Conservation (phyloP, 2,888 invertebrate genomes). For the Polyommatus iphigenia region DNA sequence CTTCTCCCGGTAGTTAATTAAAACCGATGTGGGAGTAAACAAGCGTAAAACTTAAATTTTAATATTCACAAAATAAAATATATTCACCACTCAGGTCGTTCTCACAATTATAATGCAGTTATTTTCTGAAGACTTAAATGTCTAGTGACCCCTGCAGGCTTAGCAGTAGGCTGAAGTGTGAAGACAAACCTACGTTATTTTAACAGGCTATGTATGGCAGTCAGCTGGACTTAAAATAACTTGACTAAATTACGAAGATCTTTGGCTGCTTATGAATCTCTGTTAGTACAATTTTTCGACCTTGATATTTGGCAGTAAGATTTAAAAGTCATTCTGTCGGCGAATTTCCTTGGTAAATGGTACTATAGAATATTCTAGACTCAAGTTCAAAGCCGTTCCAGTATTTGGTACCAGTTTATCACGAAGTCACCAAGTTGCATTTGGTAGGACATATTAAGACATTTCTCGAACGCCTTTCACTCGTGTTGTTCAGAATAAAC, state of each 20-base stretch:
- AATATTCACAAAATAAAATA: no score
- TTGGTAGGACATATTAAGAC: not conserved
- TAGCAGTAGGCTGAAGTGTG: no score
- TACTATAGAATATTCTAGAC: not conserved
- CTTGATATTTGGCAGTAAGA: not conserved
- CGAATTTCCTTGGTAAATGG: not conserved
- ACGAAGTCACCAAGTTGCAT: not conserved
- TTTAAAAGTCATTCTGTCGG: not conserved
- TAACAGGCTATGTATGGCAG: no score
- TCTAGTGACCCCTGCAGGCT: no score
- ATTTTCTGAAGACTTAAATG: no score
- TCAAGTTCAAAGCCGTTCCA: not conserved
- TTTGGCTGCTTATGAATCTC: not conserved
- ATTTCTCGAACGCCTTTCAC: conserved; percentile 10
- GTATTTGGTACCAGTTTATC: conserved; percentile 7
- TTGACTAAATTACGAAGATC: not conserved
- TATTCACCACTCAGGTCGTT: no score
- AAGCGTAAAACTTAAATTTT: no score
- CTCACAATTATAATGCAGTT: no score
- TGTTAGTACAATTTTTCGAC: not conserved
- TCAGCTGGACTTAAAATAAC: not conserved
- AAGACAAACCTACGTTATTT: no score
- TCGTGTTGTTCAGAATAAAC: not conserved
- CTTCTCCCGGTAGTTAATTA: no score
- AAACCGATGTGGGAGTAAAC: no score